Evolutionary conservation across 37 sponge, comb jelly and placozoan genomes (phyloP).

Genomic region (Chondrosia reniformis): DNA sequence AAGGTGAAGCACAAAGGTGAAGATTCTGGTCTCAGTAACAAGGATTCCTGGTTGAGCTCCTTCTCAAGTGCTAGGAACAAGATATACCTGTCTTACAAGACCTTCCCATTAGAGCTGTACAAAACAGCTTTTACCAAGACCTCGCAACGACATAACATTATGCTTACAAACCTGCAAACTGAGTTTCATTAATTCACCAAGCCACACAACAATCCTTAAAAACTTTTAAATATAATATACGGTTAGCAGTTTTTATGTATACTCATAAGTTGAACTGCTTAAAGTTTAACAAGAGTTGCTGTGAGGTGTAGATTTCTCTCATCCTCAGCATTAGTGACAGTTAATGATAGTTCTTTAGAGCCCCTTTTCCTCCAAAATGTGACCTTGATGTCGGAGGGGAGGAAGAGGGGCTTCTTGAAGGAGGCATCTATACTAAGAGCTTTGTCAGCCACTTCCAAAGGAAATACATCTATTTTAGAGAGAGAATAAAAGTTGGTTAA

Average conservation of each 20-base stretch:
- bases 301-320: conserved; percentile 13
- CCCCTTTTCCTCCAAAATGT: conserved; percentile 10
- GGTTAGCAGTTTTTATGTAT: too few relatives aligned
- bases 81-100: conserved; percentile 30
- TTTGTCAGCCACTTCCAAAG: background rate
- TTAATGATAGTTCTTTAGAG: background rate
- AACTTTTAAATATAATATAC: too few relatives aligned
- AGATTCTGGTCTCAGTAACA: background rate
- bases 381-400: background rate
- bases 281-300: too few relatives aligned
- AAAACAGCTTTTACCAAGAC: conserved; percentile 65
- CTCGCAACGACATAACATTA: conserved; percentile 38
- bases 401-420: conserved; percentile 23
- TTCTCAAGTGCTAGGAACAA: conserved; percentile 37
- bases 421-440: conserved; percentile 6
- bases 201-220: too few relatives aligned
- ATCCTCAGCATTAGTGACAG: background rate
- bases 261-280: too few relatives aligned
- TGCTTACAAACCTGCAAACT: too few relatives aligned
- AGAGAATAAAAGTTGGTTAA: too few relatives aligned
- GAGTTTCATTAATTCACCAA: too few relatives aligned
- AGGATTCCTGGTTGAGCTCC: background rate
- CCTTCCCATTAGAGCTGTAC: conserved; percentile 43
- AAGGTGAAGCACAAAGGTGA: too few relatives aligned
- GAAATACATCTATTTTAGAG: background rate